Conservation (phyloP, 2,888 invertebrate species). For the Ophraella communa region DNA sequence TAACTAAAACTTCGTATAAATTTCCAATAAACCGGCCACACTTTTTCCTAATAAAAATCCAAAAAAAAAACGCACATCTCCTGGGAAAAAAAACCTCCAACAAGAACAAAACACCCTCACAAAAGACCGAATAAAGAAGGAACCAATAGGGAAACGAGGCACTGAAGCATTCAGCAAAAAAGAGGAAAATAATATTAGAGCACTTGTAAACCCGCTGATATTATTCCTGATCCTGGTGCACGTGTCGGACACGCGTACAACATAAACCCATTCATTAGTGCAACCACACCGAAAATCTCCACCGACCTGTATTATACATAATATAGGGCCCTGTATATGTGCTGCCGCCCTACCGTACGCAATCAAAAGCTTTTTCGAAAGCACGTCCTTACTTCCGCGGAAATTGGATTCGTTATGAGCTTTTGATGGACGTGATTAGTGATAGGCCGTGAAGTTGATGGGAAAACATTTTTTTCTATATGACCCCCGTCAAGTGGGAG, state of each 20-base stretch:
- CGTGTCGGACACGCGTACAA: conserved; percentile 59
- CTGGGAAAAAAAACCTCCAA: too few species aligned
- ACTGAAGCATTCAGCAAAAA: too few species aligned
- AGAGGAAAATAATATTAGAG: conserved; percentile 44
- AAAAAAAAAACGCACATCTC: too few species aligned
- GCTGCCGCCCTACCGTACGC: conserved; percentile 21
- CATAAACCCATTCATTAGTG: conserved; percentile 62
- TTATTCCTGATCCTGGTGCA: conserved; percentile 59
- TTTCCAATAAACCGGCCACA: too few species aligned
- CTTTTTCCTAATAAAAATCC: too few species aligned
- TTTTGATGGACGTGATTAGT: conserved; percentile 41
- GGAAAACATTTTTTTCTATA: conserved; percentile 23
- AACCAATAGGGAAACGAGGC: too few species aligned
- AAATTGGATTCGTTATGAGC: conserved; percentile 51
- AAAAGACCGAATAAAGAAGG: too few species aligned
- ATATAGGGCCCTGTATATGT: conserved; percentile 24
- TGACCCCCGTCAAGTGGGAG: too few species aligned
- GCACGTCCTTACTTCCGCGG: conserved; percentile 36
- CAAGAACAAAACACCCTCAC: too few species aligned
- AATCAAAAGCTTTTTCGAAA: conserved; percentile 36
- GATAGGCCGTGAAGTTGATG: conserved; percentile 33
- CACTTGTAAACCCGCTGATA: conserved; percentile 57
- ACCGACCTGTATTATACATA: too few species aligned
- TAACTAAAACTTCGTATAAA: too few species aligned
- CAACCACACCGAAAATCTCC: conserved; percentile 60